Percentiles rank a stretch among this genome's conserved stretches.
Conservation (phyloP, 2,888 invertebrate species). For the Pyrocoelia pectoralis region DNA sequence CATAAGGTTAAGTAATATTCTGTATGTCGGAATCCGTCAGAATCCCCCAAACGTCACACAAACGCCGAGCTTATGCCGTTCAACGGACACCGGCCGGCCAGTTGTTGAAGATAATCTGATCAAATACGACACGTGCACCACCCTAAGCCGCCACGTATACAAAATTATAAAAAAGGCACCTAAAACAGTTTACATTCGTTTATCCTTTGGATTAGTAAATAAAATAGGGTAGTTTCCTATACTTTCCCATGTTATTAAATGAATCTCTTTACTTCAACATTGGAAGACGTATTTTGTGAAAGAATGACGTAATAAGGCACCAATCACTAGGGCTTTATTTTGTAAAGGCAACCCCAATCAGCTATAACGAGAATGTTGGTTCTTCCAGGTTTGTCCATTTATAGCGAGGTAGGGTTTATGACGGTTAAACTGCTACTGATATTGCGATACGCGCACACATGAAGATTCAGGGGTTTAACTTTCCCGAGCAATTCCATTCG, state of each 20-base stretch:
- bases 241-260: conserved; percentile 16
- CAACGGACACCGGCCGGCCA: conserved; percentile 4
- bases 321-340: conserved; percentile 35
- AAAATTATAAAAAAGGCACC: conserved; percentile 40
- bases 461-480: conserved; percentile 37
- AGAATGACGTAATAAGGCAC: conserved; percentile 35
- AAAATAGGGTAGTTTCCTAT: conserved; percentile 15
- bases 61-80: background rate
- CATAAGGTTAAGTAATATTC: conserved; percentile 30
- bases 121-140: conserved; percentile 26
- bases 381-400: conserved; percentile 41
- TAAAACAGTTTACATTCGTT: conserved; percentile 42
- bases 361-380: conserved; percentile 38
- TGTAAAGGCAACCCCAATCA: conserved; percentile 37
- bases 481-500: conserved; percentile 33
- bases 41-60: background rate
- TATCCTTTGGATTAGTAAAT: conserved; percentile 34
- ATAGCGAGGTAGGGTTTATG: conserved; percentile 43
- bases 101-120: conserved; percentile 39
- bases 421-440: conserved; percentile 44
- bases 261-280: conserved; percentile 24
- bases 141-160: conserved; percentile 37
- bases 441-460: conserved; percentile 43
- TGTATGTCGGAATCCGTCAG: background rate
- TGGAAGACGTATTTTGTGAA: conserved; percentile 23